A percentile compares a stretch with the other conserved stretches of the same genome.
These are phyloP conservation scores for Eriosoma lanigerum DNA, from an alignment of 1,140 invertebrate species.

Conservation along the genomic window DNA sequence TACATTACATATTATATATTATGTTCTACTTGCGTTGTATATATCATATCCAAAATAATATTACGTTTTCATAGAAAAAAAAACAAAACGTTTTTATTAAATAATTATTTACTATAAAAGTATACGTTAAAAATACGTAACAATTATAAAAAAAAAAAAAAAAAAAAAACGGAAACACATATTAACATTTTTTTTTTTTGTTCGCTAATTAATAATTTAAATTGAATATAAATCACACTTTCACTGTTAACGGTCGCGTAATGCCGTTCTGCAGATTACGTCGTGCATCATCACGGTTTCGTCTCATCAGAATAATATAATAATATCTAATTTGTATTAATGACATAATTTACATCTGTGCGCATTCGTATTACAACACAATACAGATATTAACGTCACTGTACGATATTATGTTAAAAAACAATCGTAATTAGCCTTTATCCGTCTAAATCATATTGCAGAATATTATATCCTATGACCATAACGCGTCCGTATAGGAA, in stretches of 20 bases:
- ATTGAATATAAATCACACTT: slow-evolving; percentile 34
- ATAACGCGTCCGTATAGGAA: too few species aligned
- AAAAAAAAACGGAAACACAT: background rate
- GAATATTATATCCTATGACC: too few species aligned
- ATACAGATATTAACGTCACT: too few species aligned
- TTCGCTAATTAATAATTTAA: slow-evolving; percentile 32
- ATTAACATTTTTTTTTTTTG: background rate
- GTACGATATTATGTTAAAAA: too few species aligned
- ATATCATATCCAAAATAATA: background rate
- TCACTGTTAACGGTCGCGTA: slow-evolving; percentile 19
- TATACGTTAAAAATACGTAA: background rate
- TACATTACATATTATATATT: background rate
- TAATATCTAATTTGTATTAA: background rate
- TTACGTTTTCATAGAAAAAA: background rate
- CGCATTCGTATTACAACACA: background rate
- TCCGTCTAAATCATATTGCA: too few species aligned
- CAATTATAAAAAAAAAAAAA: background rate
- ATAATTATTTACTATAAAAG: slow-evolving; percentile 18
- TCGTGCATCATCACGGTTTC: background rate
- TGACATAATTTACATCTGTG: background rate
- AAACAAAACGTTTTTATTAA: background rate
- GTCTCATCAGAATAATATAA: slow-evolving; percentile 28
- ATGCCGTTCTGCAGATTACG: slow-evolving; percentile 40
- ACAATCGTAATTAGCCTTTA: too few species aligned
- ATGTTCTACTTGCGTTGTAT: background rate